Conservation (phyloP, 2,888 invertebrate species). For the Piscicola geometra region DNA sequence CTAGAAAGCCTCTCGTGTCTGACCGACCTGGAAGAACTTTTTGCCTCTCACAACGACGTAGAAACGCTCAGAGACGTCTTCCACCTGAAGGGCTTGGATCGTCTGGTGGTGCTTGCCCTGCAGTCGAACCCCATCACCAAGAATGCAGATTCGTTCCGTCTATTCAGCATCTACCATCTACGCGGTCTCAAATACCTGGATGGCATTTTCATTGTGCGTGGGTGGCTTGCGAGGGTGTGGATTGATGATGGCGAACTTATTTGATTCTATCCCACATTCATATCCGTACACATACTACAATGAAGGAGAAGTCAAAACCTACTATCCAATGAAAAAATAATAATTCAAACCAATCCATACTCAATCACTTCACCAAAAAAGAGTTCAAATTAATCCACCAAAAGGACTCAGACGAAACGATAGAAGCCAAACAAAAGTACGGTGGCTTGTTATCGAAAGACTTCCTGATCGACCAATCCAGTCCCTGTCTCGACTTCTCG, state of each 20-base stretch:
- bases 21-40: constrained; percentile 49
- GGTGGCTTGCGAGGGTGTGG: background rate
- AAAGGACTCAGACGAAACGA: constrained; percentile 51
- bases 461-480: constrained; percentile 54
- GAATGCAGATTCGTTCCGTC: constrained; percentile 48
- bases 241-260: background rate
- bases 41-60: constrained; percentile 53
- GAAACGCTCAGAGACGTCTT: constrained; percentile 53
- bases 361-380: background rate
- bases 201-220: constrained; percentile 53
- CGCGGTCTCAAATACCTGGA: constrained; percentile 54
- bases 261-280: too few relatives aligned
- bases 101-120: constrained; percentile 54
- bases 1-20: constrained; percentile 47
- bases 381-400: background rate
- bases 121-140: constrained; percentile 54
- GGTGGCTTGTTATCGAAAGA: constrained; percentile 55
- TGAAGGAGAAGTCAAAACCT: too few relatives aligned
- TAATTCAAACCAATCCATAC: background rate
- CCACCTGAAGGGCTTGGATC: constrained; percentile 52
- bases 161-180: constrained; percentile 56
- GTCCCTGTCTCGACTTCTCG: constrained; percentile 50
- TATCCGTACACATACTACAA: too few relatives aligned
- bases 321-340: background rate
- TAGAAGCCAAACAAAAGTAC: constrained; percentile 53